Conservation (phyloP, 2,888 invertebrate genomes). For the Empis livida region DNA sequence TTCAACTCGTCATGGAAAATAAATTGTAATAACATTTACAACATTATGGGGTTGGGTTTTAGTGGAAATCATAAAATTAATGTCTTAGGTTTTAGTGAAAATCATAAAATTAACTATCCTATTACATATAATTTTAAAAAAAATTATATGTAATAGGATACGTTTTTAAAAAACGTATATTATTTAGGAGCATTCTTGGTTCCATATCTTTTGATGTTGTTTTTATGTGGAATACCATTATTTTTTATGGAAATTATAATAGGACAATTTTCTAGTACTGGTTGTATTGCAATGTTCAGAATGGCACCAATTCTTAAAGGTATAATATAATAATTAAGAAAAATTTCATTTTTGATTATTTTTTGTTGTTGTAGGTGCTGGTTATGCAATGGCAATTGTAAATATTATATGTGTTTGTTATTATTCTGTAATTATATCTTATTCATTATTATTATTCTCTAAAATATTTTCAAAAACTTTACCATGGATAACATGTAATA, state of each 20-base stretch:
- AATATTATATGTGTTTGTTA: slow-evolving; percentile 71
- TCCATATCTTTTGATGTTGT: slow-evolving; percentile 68
- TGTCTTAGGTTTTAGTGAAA: no score
- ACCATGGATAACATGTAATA: slow-evolving; percentile 66
- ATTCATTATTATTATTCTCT: slow-evolving; percentile 60
- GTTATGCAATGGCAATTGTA: slow-evolving; percentile 67
- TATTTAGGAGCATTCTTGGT: slow-evolving; percentile 58
- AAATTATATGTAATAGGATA: no score
- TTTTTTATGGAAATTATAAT: slow-evolving; percentile 78
- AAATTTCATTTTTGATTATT: not conserved
- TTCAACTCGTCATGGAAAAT: no score
- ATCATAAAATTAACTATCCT: no score
- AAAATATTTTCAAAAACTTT: slow-evolving; percentile 52
- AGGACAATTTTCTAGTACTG: slow-evolving; percentile 73
- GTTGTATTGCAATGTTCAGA: slow-evolving; percentile 69
- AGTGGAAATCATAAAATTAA: no score
- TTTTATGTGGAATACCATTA: slow-evolving; percentile 73
- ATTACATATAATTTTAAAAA: no score
- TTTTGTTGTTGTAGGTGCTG: slow-evolving; percentile 51
- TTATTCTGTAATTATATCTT: slow-evolving; percentile 74
- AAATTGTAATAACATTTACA: no score
- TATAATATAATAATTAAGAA: slow-evolving; percentile 23
- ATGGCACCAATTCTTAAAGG: slow-evolving; percentile 78
- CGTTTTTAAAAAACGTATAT: no score
- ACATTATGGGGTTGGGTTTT: no score